Conservation (phyloP, 1,140 invertebrate genomes). For the Apis laboriosa region DNA sequence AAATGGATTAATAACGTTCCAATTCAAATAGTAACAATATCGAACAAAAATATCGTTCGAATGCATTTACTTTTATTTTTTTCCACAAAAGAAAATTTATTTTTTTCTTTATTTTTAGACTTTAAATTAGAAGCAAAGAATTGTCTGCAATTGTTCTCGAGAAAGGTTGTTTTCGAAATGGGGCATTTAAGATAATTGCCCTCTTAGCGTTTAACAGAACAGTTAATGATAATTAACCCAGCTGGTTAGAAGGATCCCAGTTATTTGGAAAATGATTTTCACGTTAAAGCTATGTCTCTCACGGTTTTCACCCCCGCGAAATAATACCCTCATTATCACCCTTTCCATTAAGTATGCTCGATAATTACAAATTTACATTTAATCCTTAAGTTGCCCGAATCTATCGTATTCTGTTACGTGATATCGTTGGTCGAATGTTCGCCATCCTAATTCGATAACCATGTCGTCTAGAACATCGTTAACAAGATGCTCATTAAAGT, state of each 20-base stretch:
- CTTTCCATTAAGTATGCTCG: neutral
- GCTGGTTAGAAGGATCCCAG: slow-evolving; percentile 16
- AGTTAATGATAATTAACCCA: slow-evolving; percentile 36
- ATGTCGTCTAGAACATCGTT: slow-evolving; percentile 19
- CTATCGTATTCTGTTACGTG: neutral
- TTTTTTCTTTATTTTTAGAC: no score
- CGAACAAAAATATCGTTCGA: neutral
- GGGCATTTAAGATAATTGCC: slow-evolving; percentile 40
- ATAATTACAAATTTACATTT: neutral
- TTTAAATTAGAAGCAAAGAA: slow-evolving; percentile 7
- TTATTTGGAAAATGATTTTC: slow-evolving; percentile 26
- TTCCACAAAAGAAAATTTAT: no score
- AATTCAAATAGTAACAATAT: no score
- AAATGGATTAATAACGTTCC: no score
- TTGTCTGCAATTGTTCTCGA: neutral
- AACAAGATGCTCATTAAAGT: slow-evolving; percentile 30
- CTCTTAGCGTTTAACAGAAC: slow-evolving; percentile 40
- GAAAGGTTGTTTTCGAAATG: slow-evolving; percentile 29
- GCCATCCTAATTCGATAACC: neutral
- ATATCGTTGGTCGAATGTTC: neutral
- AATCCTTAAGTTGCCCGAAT: neutral
- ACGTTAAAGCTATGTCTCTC: neutral
- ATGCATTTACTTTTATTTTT: neutral
- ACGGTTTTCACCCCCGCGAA: neutral
- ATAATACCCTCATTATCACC: neutral